phyloP scores from a whole-genome alignment of 2,797 vertebrate genomes.

The Syndactyla subalaris region DNA sequence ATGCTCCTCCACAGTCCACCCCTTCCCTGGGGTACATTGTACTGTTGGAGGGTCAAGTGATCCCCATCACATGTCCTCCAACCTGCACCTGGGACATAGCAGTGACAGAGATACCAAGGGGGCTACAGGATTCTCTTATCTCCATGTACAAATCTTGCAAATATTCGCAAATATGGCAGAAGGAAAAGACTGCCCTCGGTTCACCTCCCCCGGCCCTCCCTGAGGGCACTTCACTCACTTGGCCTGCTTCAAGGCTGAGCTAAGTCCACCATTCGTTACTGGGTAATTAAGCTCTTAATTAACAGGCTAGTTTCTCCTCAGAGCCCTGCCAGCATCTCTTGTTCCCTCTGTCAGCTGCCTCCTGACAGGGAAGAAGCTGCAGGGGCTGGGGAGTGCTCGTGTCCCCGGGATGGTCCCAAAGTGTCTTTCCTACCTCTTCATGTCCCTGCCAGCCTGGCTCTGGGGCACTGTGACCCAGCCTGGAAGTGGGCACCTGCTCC shows the following conservation, averaged over 20 bases:
- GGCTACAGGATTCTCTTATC: background rate
- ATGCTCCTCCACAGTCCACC: background rate
- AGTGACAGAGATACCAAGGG: background rate
- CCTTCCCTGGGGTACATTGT: fast-evolving
- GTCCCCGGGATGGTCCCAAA: background rate
- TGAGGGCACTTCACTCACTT: background rate
- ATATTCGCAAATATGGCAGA: background rate
- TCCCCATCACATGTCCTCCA: background rate
- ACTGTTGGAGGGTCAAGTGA: background rate
- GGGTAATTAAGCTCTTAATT: slow-evolving; percentile 58
- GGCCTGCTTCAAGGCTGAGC: slow-evolving; percentile 41
- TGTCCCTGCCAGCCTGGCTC: background rate
- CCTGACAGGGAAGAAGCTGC: background rate
- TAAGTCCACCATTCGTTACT: slow-evolving; percentile 13
- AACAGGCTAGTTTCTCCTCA: background rate
- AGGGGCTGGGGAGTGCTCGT: background rate
- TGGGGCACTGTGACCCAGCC: background rate
- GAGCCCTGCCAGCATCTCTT: slow-evolving; percentile 2
- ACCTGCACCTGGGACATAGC: background rate
- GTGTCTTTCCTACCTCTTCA: background rate
- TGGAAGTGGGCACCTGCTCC: background rate
- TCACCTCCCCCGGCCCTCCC: background rate
- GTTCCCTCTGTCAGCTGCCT: background rate
- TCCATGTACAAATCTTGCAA: background rate
- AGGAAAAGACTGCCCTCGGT: background rate